Percentiles rank a stretch among this genome's conserved stretches.
Evolutionary conservation across 37 sponge, comb jelly and placozoan genomes (phyloP).

Genomic region (Haliclona indistincta): DNA sequence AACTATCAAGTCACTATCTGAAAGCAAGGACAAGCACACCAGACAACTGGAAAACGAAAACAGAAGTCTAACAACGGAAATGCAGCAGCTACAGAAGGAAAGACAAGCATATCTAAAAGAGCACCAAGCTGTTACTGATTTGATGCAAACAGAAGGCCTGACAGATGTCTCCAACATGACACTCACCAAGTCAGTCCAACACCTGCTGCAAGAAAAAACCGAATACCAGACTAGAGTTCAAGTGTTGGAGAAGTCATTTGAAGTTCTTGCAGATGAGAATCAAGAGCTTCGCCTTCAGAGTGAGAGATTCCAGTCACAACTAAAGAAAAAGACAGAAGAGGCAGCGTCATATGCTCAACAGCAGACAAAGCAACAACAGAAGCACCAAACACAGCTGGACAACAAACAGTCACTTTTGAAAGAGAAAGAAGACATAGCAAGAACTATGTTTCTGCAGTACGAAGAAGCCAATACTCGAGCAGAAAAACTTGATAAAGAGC

Average conservation of each 20-base stretch:
- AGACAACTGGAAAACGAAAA: slow-evolving; percentile 31
- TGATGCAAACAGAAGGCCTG: slow-evolving; percentile 22
- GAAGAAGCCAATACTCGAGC: no score
- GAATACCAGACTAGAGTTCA: background rate
- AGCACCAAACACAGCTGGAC: no score
- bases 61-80: slow-evolving; percentile 5
- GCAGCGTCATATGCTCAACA: no score
- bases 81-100: slow-evolving; percentile 19
- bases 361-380: no score
- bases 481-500: no score
- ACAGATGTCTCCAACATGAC: background rate
- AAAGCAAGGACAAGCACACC: slow-evolving; percentile 25
- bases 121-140: slow-evolving; percentile 24
- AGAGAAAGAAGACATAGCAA: no score
- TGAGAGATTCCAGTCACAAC: background rate
- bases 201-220: slow-evolving; percentile 3
- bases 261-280: background rate
- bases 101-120: slow-evolving; percentile 31
- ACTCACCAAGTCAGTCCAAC: background rate
- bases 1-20: slow-evolving; percentile 30
- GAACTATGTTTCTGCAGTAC: no score
- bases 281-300: background rate
- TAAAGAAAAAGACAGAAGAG: no score
- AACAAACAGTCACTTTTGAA: no score
- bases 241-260: background rate